Evolutionary conservation across 2,797 vertebrate genomes (phyloP), one percentile per base, ranked within the genome.

Genomic region (Threskiornis aethiopicus): DNA sequence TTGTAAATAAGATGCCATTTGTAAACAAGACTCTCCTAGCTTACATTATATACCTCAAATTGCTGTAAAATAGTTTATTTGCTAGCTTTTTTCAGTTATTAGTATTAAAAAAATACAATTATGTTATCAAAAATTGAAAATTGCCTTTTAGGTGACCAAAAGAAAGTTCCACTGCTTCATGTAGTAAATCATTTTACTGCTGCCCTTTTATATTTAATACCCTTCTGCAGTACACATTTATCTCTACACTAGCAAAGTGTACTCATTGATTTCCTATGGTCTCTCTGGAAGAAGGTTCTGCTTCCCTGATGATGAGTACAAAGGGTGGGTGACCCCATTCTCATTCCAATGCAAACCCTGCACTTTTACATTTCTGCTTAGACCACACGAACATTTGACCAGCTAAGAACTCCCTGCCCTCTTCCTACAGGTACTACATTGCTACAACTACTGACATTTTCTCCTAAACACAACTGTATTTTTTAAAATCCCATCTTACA

Each of bases 241-340:
- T 98, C 97, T 98, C 97, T 96, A 96, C 83, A 75, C 98, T 96
- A 98, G 99, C 98, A 98, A 98, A 98, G 98, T 96, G 98, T 96
- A 98, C 96, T 97, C 99, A 99, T 99, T 98, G 99, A 99, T 99
- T 99, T 99, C 99, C 99, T 98, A 98, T 98, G 98, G 96, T 97
- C 97, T 98, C 98, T 98, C 98, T 97, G 91, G 98, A 98, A 99
- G 98, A 98, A 98, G 98, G 98, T 98, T 97, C 98, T 99, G 98
- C 97, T 98, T 97, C 97, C 96, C 97, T 98, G 98, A 98, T 98
- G 98, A 98, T 97, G 98, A 98, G 98, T 98, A 98, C 98, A 91
- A 98, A 98, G 98, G 98, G 98, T 98, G 98, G 99, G 98, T 99
- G 99, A 99, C 99, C 98, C 99, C 97, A 97, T 98, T 98, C 98